Base-by-base conservation (phyloP, 2,797 vertebrate genomes). In the Lacerta agilis region DNA sequence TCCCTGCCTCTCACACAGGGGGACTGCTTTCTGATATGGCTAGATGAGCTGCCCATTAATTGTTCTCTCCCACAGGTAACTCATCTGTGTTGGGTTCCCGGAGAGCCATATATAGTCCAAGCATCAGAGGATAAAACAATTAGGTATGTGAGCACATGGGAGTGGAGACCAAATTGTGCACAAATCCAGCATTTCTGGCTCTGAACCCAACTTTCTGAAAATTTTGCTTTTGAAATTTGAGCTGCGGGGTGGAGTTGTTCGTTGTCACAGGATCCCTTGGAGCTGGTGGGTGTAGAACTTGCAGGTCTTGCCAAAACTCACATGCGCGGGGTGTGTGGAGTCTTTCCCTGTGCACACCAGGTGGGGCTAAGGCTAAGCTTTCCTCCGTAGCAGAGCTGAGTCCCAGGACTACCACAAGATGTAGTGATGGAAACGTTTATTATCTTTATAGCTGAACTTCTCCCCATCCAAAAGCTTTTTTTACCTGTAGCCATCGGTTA, bases 31-130 rank as follows among this genome's bases (percentile, higher is more conserved):
- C 58, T 61, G 58, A 55, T 80, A 58, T 9, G 29, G 41, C 36
- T 43, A 11, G 43, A 87, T 27, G 41, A 78, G 86, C 2, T 66
- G 77, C 8, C 9, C 61, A 78, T 92, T 38, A n/a, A n/a, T n/a
- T 64, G 84, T 81, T 86, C 92, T 86, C 94, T 92, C 95, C 89
- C 0, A 0, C 94, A 99, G 98, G 98, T 99, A 86, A 99, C 99
- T 88, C 98, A 99, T 95, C 95, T 99, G 77, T 99, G 98, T 95
- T 99, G 99, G 99, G 98, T 99, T 82, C 98, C 99, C 83, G 96
- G 94, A 72, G 97, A 97, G 89, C 94, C 97, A 1, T 97, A 96
- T 0, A 18, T 98, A 43, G 91, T 97, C 38, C 99, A 99, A 96
- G 97, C 98, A 11, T 99, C 98, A 0, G 99, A 99, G 93, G 99